Conservation (phyloP, 2,113 vertebrate genomes). For the Salvelinus alpinus region DNA sequence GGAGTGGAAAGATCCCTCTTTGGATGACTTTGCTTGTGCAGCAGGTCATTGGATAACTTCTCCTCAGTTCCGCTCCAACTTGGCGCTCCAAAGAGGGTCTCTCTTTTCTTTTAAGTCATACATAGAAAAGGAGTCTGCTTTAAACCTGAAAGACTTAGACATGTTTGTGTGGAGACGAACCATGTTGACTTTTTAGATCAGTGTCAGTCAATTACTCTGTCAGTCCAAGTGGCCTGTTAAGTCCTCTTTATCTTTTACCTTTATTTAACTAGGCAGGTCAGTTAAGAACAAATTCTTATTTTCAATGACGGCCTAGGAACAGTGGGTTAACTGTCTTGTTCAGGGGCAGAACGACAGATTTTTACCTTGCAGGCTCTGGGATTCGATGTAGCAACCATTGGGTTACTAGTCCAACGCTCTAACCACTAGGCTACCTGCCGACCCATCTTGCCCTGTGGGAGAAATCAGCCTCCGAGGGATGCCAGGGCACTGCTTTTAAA, state of each 20-base stretch:
- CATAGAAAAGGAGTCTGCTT: too few relatives aligned
- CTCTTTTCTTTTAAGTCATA: too few relatives aligned
- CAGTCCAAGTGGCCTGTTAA: not conserved
- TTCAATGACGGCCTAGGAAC: too few relatives aligned
- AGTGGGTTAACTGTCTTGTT: too few relatives aligned
- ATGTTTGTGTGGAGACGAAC: not conserved
- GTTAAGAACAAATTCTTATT: too few relatives aligned
- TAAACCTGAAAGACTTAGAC: not conserved
- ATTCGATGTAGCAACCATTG: too few relatives aligned
- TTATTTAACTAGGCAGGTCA: too few relatives aligned
- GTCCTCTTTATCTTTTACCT: not conserved
- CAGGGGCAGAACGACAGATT: too few relatives aligned
- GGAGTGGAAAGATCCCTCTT: not conserved
- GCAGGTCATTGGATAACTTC: not conserved
- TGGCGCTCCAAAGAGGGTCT: not conserved
- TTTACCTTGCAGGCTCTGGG: too few relatives aligned
- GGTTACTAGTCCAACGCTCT: too few relatives aligned
- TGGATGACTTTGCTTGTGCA: not conserved
- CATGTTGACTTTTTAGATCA: slow-evolving; percentile 1
- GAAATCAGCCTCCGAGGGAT: not conserved
- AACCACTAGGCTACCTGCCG: too few relatives aligned
- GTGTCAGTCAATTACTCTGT: not conserved
- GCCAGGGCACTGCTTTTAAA: not conserved
- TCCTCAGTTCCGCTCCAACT: not conserved
- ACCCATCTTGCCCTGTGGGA: not conserved